These are phyloP conservation scores for Synergus japonicus DNA, from an alignment of 2,888 invertebrate genomes.

Conservation along the genomic window DNA sequence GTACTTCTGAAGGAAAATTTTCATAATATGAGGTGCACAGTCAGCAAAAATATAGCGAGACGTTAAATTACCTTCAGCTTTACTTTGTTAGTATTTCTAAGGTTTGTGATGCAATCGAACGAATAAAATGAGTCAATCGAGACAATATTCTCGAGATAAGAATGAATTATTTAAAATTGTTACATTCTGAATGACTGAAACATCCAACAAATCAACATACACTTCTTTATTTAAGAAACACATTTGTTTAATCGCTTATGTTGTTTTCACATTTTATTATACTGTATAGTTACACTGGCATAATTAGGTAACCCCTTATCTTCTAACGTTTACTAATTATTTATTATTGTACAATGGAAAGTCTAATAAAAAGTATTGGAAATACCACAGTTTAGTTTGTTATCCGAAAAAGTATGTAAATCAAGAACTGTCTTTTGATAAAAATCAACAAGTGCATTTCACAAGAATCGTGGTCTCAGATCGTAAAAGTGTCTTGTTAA, in stretches of 20 bases:
- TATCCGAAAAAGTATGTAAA: slow-evolving; percentile 15
- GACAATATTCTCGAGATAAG: slow-evolving; percentile 8
- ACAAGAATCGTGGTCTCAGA: neutral
- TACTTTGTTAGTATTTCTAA: neutral
- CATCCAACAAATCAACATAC: neutral
- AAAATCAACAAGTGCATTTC: neutral
- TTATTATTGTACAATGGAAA: slow-evolving; percentile 56
- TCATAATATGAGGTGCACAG: neutral
- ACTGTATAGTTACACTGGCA: slow-evolving; percentile 51
- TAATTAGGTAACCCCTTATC: slow-evolving; percentile 18
- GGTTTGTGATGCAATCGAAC: neutral
- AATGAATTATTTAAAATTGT: slow-evolving; percentile 35
- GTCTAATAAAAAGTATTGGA: slow-evolving; percentile 54
- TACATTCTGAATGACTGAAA: neutral
- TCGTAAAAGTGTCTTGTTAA: neutral
- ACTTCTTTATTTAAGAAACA: slow-evolving; percentile 12
- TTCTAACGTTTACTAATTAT: slow-evolving; percentile 51
- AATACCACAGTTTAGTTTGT: slow-evolving; percentile 38
- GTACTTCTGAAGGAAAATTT: slow-evolving; percentile 1
- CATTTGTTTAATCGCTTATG: slow-evolving; percentile 32
- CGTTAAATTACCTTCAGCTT: slow-evolving; percentile 8
- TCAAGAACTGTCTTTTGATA: neutral
- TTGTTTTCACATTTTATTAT: slow-evolving; percentile 46
- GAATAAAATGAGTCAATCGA: neutral
- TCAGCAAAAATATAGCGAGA: slow-evolving; percentile 17